Percentiles rank a stretch among this genome's conserved stretches.
Conservation (phyloP, 2,888 invertebrate genomes). For the Acronicta alni region DNA sequence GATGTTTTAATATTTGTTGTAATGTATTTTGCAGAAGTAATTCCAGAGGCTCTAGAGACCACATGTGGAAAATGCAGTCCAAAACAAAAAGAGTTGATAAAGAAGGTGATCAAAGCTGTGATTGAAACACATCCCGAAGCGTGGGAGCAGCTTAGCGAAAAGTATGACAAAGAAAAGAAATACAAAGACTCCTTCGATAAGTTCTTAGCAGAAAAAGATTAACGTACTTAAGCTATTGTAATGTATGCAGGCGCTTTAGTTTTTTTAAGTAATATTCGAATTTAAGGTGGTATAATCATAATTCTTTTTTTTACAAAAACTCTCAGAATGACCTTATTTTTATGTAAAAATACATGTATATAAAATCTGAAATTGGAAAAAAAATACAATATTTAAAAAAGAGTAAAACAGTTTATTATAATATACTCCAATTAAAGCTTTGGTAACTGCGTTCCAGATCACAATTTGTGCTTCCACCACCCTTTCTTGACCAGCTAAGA, state of each 20-base stretch:
- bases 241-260: conserved; percentile 12
- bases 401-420: conserved; percentile 22
- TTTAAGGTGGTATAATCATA: not conserved
- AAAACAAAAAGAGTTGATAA: conserved; percentile 90
- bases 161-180: conserved; percentile 91
- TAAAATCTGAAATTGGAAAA: not conserved
- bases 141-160: conserved; percentile 91
- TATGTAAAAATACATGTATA: not conserved
- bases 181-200: conserved; percentile 90
- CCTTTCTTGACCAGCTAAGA: conserved; percentile 23
- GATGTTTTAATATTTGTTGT: not conserved
- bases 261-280: not conserved
- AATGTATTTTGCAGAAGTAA: conserved; percentile 88
- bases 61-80: conserved; percentile 92
- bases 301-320: too few relatives aligned
- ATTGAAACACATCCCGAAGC: conserved; percentile 90
- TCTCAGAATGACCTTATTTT: too few relatives aligned
- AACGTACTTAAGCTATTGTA: conserved; percentile 39
- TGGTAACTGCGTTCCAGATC: conserved; percentile 36
- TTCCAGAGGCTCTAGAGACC: conserved; percentile 92
- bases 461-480: conserved; percentile 34
- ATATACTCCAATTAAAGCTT: conserved; percentile 48
- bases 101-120: conserved; percentile 90
- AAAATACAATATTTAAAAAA: conserved; percentile 6
- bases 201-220: conserved; percentile 74